Evolutionary conservation across 2,797 vertebrate genomes (phyloP).

Genomic region (Hapalemur alaotrensis): DNA sequence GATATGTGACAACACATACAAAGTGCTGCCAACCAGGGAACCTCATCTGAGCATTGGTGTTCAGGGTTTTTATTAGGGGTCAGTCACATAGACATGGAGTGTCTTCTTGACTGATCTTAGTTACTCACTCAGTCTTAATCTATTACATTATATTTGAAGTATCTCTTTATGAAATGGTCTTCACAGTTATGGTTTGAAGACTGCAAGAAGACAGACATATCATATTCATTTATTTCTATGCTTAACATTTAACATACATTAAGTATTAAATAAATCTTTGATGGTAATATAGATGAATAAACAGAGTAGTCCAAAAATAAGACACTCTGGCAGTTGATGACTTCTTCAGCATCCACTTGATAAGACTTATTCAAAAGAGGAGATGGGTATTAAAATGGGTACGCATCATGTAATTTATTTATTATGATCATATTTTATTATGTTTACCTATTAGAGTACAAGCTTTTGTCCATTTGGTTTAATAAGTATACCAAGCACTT

Average conservation of each 20-base stretch:
- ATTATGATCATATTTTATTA: background rate
- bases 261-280: background rate
- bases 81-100: background rate
- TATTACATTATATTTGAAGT: background rate
- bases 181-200: background rate
- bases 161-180: background rate
- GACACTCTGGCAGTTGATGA: background rate
- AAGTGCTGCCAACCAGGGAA: background rate
- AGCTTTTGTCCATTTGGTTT: background rate
- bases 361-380: background rate
- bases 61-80: background rate
- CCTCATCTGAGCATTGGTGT: background rate
- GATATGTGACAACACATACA: background rate
- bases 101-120: background rate
- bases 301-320: background rate
- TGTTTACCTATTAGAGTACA: background rate
- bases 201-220: background rate
- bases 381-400: background rate
- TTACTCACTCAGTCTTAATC: background rate
- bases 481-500: background rate
- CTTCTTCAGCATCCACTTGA: background rate
- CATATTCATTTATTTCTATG: background rate
- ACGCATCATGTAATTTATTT: background rate
- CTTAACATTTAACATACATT: background rate
- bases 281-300: background rate